These are phyloP conservation scores for Lycopodina hypogea DNA, from an alignment of 37 sponge, comb jelly and placozoan species.

Conservation along the genomic window DNA sequence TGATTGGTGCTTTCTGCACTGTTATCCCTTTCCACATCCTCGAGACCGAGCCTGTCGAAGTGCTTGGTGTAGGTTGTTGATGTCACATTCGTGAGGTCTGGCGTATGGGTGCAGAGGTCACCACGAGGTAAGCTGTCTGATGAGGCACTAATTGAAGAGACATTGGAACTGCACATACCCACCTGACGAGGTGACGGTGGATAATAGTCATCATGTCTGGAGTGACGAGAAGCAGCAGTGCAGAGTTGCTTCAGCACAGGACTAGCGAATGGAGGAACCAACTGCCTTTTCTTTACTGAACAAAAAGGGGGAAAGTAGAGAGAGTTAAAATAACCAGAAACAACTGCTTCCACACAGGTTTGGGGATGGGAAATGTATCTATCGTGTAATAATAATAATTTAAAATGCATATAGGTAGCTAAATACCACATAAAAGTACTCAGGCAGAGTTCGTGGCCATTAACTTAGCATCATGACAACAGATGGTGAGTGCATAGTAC, in stretches of 20 bases:
- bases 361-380: no score
- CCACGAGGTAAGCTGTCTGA: conserved; percentile 6
- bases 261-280: conserved; percentile 43
- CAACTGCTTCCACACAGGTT: no score
- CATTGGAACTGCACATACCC: not conserved
- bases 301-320: no score
- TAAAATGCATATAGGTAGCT: no score
- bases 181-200: no score
- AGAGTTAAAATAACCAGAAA: no score
- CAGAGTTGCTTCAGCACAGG: conserved; percentile 43
- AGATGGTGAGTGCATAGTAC: no score
- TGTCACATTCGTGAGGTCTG: conserved; percentile 42
- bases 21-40: conserved; percentile 14
- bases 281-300: conserved; percentile 30
- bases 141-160: not conserved
- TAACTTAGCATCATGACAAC: no score
- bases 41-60: conserved; percentile 1
- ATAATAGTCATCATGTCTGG: no score
- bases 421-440: no score
- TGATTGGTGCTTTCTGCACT: not conserved
- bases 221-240: not conserved
- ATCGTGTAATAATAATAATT: no score
- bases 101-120: conserved; percentile 33
- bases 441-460: no score
- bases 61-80: conserved; percentile 20